These are phyloP conservation scores for Chaetodon trifasciatus DNA, from an alignment of 2,797 vertebrate species.

Conservation along the genomic window DNA sequence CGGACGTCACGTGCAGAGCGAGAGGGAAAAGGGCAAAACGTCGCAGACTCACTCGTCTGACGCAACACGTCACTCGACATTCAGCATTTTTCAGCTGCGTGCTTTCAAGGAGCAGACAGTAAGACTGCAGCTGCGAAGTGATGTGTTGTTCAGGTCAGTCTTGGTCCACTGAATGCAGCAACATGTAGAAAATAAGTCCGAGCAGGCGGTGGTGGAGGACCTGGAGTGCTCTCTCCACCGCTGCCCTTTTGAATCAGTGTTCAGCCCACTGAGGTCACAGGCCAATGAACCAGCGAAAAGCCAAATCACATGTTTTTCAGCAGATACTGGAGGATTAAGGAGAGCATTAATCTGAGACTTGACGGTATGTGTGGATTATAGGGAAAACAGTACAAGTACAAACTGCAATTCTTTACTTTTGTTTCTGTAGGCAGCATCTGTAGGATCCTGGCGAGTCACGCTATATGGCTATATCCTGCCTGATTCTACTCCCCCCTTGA, in stretches of 20 bases:
- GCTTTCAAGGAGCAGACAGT: neutral
- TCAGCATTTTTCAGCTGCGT: conserved; percentile 42
- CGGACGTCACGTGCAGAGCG: conserved; percentile 51
- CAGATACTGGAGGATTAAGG: conserved; percentile 32
- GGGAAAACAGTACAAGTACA: neutral
- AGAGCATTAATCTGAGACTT: conserved; percentile 46
- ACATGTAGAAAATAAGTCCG: conserved; percentile 1
- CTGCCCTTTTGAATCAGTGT: conserved; percentile 38
- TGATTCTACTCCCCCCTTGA: conserved; percentile 24
- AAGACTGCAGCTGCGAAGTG: neutral
- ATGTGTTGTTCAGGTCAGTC: conserved; percentile 1
- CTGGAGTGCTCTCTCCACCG: neutral
- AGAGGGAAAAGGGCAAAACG: conserved; percentile 47
- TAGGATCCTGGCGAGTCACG: conserved; percentile 16
- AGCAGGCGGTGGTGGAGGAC: neutral
- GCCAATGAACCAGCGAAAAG: conserved; percentile 68
- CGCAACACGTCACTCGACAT: conserved; percentile 37
- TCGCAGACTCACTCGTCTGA: conserved; percentile 50
- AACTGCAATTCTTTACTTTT: conserved; percentile 34
- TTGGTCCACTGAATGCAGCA: neutral
- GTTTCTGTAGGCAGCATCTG: conserved; percentile 10
- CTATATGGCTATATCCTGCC: conserved; percentile 16
- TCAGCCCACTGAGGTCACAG: conserved; percentile 42
- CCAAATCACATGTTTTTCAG: conserved; percentile 74
- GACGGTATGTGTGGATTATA: conserved; percentile 36